A percentile compares a stretch with the other conserved stretches of the same genome.
Evolutionary conservation across 2,113 vertebrate species (phyloP).

Genomic region (Craseonycteris thonglongyai): DNA sequence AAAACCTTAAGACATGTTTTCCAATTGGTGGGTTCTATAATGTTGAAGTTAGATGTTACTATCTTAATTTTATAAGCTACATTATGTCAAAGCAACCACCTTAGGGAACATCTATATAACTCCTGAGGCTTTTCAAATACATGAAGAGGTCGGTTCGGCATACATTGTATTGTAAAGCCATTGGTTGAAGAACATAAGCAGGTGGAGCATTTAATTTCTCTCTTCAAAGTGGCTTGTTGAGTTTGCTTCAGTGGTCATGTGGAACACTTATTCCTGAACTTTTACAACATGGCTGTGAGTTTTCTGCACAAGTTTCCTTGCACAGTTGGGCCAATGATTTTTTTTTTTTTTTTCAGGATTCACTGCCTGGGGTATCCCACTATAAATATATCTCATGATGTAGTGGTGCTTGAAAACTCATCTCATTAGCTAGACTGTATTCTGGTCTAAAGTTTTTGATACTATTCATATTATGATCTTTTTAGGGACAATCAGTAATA

Average conservation of each 20-base stretch:
- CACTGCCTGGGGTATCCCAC: background rate
- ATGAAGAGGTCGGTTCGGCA: background rate
- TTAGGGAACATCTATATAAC: background rate
- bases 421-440: constrained; percentile 27
- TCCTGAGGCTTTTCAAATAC: background rate
- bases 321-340: background rate
- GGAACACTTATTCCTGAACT: background rate
- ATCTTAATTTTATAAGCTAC: constrained; percentile 27
- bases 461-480: constrained; percentile 35
- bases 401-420: constrained; percentile 61
- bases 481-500: constrained; percentile 45
- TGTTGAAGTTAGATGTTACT: constrained; percentile 16
- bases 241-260: background rate
- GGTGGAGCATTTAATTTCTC: background rate
- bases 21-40: background rate
- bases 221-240: background rate
- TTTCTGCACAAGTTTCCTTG: constrained; percentile 21
- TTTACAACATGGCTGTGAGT: background rate
- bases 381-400: background rate
- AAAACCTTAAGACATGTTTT: constrained; percentile 38
- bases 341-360: background rate
- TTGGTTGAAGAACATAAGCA: background rate
- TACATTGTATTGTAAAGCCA: background rate
- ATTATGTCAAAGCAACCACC: background rate
- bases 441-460: constrained; percentile 36